phyloP scores from a whole-genome alignment of 2,797 vertebrate genomes.

The Geotria australis region DNA sequence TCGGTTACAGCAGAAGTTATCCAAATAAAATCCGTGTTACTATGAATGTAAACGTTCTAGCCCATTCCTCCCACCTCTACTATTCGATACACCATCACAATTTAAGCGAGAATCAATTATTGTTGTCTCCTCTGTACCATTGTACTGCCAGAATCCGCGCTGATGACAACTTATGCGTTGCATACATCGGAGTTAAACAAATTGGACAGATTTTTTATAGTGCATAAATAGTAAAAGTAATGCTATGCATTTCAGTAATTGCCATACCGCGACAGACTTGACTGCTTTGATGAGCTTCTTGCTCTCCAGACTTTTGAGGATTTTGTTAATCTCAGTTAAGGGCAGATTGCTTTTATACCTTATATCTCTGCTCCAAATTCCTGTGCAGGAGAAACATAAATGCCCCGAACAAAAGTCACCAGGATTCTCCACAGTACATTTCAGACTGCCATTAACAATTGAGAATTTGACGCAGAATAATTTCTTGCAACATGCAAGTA shows the following conservation, averaged over 20 bases:
- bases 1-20: too few species aligned
- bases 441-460: not conserved
- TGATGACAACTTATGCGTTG: not conserved
- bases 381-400: conserved; percentile 9
- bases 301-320: conserved; percentile 88
- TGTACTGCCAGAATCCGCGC: not conserved
- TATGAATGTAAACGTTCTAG: too few species aligned
- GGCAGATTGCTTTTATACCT: conserved; percentile 88
- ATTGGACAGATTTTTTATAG: not conserved
- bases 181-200: not conserved
- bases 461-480: not conserved
- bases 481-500: not conserved
- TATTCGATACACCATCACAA: too few species aligned
- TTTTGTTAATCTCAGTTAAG: conserved; percentile 90
- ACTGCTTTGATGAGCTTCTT: conserved; percentile 95
- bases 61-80: too few species aligned
- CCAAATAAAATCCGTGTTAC: too few species aligned
- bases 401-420: not conserved
- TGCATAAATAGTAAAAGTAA: too few species aligned
- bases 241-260: too few species aligned
- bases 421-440: not conserved
- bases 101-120: too few species aligned
- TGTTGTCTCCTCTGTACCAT: too few species aligned
- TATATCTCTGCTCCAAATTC: conserved; percentile 92
- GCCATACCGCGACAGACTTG: conserved; percentile 74